A percentile compares a stretch with the other conserved stretches of the same genome.
Evolutionary conservation across 2,888 invertebrate genomes (phyloP).

Genomic region (Thecocarcelia acutangulata): DNA sequence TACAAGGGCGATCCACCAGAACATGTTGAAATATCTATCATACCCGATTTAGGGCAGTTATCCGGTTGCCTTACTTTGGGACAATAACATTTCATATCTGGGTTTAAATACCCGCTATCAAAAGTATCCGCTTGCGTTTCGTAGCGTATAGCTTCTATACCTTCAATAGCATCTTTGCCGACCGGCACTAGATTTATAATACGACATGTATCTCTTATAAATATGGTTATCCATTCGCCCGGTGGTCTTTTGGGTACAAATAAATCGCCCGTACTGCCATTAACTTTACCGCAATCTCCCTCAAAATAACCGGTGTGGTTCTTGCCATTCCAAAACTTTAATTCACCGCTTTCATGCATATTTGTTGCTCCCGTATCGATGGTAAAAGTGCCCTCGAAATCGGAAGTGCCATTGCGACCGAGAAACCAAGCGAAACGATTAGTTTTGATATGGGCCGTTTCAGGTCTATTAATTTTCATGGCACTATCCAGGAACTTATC

Average conservation of each 20-base stretch:
- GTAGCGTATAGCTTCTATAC: constrained; percentile 78
- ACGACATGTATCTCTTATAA: constrained; percentile 90
- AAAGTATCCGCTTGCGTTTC: constrained; percentile 85
- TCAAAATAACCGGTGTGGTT: constrained; percentile 84
- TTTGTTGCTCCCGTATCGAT: constrained; percentile 88
- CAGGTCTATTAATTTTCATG: constrained; percentile 79
- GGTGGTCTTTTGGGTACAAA: constrained; percentile 85
- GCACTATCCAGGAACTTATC: constrained; percentile 86
- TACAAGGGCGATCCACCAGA: constrained; percentile 90
- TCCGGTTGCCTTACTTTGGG: constrained; percentile 75
- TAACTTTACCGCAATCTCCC: constrained; percentile 86
- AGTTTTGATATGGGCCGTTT: constrained; percentile 77
- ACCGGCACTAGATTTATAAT: constrained; percentile 82
- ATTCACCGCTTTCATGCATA: constrained; percentile 85
- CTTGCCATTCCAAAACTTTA: constrained; percentile 87
- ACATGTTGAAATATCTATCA: constrained; percentile 87
- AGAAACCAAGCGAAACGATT: constrained; percentile 91
- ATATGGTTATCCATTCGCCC: constrained; percentile 85
- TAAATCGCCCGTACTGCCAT: constrained; percentile 90
- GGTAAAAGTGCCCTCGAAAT: constrained; percentile 88
- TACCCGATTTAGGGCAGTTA: constrained; percentile 83
- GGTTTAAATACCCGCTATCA: constrained; percentile 86
- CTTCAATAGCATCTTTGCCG: constrained; percentile 71
- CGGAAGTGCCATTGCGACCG: constrained; percentile 87
- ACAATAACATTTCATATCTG: constrained; percentile 87